Evolutionary conservation across 2,888 invertebrate species (phyloP).

Genomic region (Gerris lacustris): DNA sequence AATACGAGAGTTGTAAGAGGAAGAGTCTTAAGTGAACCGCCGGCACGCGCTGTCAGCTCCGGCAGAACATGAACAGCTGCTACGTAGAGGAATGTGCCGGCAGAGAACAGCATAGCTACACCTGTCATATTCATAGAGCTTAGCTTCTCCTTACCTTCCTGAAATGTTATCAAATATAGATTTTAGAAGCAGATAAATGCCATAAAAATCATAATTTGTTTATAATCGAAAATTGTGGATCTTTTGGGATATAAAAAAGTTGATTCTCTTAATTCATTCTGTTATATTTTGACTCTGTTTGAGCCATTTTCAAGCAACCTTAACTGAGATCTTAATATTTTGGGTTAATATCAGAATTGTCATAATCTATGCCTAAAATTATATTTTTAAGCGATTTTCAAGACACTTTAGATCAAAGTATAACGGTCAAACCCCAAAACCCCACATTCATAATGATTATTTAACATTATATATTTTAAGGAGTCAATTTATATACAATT

Average conservation of each 20-base stretch:
- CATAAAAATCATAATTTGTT: slow-evolving; percentile 10
- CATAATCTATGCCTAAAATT: too few relatives aligned
- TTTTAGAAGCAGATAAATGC: not conserved
- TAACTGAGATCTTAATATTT: too few relatives aligned
- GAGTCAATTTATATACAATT: too few relatives aligned
- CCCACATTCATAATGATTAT: not conserved
- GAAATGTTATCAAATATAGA: slow-evolving; percentile 33
- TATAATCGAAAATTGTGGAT: slow-evolving; percentile 5
- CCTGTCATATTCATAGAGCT: slow-evolving; percentile 87
- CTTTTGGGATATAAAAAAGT: too few relatives aligned
- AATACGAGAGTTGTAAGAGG: slow-evolving; percentile 73
- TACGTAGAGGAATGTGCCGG: slow-evolving; percentile 96
- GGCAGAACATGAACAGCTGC: slow-evolving; percentile 97
- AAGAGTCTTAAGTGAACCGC: slow-evolving; percentile 48
- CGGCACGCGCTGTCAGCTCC: slow-evolving; percentile 59
- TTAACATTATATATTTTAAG: not conserved
- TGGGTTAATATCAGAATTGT: too few relatives aligned
- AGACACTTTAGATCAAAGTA: too few relatives aligned
- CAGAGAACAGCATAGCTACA: slow-evolving; percentile 96
- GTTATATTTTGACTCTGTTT: too few relatives aligned
- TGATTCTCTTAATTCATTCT: too few relatives aligned
- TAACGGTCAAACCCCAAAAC: too few relatives aligned
- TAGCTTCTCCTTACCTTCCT: slow-evolving; percentile 82
- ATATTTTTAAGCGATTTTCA: too few relatives aligned
- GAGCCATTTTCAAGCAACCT: too few relatives aligned